Evolutionary conservation across 2,797 vertebrate genomes (phyloP), one percentile per base, ranked within the genome.

Genomic region (Pseudochirops cupreus): DNA sequence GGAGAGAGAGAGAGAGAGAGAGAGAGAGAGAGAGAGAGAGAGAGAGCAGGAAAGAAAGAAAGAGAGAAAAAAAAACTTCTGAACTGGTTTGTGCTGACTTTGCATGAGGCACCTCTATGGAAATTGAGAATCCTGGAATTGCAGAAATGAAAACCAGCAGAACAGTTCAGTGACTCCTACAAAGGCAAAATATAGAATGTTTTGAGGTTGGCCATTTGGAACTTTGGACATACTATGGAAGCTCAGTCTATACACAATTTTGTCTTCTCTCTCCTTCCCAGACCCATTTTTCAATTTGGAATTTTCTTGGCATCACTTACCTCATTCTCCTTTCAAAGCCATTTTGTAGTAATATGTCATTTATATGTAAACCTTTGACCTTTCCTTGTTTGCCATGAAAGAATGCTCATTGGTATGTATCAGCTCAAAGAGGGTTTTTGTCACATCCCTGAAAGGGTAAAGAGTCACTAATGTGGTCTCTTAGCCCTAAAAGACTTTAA

Each of bases 401-500:
- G 91, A 97, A 98, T 93, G 56, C 54, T 97, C 94, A 62, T 98
- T 95, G 97, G 53, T 94, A 91, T 93, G 87, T 92, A 97, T 97
- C 97, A 95, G 90, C 31, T 82, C 91, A 97, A 98, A 98, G 97
- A 94, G 5, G 56, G 56, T 91, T 97, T 98, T 98, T 97, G 96
- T 97, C 93, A 96, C 97, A 96, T 4, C 92, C 74, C 97, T 95
- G 57, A 97, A 87, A 95, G 96, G 39, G 95, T 94, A 96, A 93
- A 98, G 97, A 96, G 95, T 97, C 97, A 96, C 97, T 98, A 97
- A 98, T 97, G 90, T n/a, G 95, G 12, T 98, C 96, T 97, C 98
- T 98, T 97, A 98, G 97, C 91, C 96, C 97, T 97, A 98, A 98
- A 98, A 98, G 97, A 96, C 91, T 98, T 98, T 97, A 98, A 99